phyloP scores from a whole-genome alignment of 1,140 invertebrate genomes.

The Trichomalopsis sarcophagae region DNA sequence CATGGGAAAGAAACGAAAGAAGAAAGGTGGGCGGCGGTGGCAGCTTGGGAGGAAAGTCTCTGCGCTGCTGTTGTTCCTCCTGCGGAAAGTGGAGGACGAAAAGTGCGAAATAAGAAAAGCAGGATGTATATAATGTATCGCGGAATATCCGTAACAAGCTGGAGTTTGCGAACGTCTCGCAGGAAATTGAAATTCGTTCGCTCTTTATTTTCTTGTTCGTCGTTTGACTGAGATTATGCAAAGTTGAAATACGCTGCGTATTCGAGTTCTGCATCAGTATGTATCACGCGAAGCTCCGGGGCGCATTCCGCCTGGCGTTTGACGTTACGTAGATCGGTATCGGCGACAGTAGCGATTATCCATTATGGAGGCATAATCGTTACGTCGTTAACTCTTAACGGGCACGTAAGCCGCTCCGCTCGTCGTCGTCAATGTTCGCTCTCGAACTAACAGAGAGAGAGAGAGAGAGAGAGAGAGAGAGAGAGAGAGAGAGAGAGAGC shows the following conservation, averaged over 20 bases:
- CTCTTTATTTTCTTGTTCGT: background rate
- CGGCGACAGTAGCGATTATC: slow-evolving; percentile 70
- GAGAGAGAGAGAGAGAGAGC: slow-evolving; percentile 30
- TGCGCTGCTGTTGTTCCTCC: background rate
- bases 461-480: no score
- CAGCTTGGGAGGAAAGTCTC: slow-evolving; percentile 16
- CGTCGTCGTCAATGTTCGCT: slow-evolving; percentile 21
- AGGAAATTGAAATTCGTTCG: slow-evolving; percentile 28
- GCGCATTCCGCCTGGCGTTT: slow-evolving; percentile 55
- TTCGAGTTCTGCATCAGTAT: background rate
- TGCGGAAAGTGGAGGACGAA: slow-evolving; percentile 23
- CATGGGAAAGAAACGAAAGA: slow-evolving; percentile 28
- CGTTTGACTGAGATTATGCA: background rate
- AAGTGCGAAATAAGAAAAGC: slow-evolving; percentile 20
- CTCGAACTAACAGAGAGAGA: background rate
- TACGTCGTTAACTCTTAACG: slow-evolving; percentile 71
- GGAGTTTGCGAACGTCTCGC: slow-evolving; percentile 18
- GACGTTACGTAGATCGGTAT: slow-evolving; percentile 70
- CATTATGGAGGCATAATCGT: slow-evolving; percentile 70
- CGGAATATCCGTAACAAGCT: slow-evolving; percentile 48
- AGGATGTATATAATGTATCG: background rate
- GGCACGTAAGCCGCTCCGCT: slow-evolving; percentile 52
- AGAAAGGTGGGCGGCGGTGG: background rate
- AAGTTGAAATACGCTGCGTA: background rate
- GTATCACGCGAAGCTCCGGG: background rate